Conservation (phyloP, 1,140 invertebrate genomes). For the Diabrotica virgifera region DNA sequence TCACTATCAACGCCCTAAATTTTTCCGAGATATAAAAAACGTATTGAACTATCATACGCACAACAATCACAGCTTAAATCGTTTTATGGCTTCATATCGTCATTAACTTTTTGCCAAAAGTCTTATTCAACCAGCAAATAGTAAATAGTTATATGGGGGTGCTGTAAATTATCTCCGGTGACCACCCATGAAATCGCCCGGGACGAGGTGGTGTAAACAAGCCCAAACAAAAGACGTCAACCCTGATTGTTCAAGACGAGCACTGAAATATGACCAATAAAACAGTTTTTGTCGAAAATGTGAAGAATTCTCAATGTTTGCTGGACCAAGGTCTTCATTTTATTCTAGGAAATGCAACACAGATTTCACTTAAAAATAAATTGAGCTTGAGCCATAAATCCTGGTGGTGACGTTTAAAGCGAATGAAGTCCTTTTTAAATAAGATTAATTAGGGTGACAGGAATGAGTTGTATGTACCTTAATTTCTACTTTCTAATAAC, state of each 20-base stretch:
- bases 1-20: no score
- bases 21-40: no score
- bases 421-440: no score
- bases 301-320: background rate
- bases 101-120: slow-evolving; percentile 10
- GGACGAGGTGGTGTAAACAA: slow-evolving; percentile 23
- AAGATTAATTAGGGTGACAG: no score
- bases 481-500: no score
- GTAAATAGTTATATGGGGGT: slow-evolving; percentile 6
- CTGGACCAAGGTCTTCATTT: background rate
- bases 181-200: slow-evolving; percentile 22
- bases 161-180: slow-evolving; percentile 3
- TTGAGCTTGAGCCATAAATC: background rate
- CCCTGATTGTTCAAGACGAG: slow-evolving; percentile 7
- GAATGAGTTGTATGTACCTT: no score
- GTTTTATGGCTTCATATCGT: background rate
- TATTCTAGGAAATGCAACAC: background rate
- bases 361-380: background rate
- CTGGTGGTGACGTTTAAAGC: no score
- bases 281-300: slow-evolving; percentile 10
- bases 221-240: slow-evolving; percentile 17
- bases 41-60: no score
- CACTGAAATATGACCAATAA: slow-evolving; percentile 18
- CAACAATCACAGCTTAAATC: no score
- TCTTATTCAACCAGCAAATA: background rate